A percentile compares a stretch with the other conserved stretches of the same genome.
These are phyloP conservation scores for Philotrypesis tridentata DNA, from an alignment of 1,140 invertebrate genomes.

Conservation along the genomic window DNA sequence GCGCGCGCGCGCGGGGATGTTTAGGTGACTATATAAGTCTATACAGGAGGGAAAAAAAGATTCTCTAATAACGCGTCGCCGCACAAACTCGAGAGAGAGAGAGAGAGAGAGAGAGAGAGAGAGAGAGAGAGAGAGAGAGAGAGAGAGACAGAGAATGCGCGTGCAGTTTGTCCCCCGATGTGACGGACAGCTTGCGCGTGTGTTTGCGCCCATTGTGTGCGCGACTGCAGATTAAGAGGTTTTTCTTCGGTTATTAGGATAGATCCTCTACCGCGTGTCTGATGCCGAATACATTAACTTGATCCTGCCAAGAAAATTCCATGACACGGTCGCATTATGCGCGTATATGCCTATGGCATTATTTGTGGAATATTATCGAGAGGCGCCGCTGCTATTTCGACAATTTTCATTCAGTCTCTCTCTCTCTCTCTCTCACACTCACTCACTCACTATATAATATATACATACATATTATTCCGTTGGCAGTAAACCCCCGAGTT, in stretches of 20 bases:
- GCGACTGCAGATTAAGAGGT: constrained; percentile 35
- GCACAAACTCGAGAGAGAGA: constrained; percentile 22
- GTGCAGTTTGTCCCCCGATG: constrained; percentile 13
- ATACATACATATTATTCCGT: no score
- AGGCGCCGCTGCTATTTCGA: background rate
- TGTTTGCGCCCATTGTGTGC: background rate
- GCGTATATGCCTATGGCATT: no score
- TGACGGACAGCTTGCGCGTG: background rate
- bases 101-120: constrained; percentile 17
- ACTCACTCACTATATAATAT: no score
- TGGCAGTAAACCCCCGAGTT: no score
- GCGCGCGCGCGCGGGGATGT: no score
- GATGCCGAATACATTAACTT: background rate
- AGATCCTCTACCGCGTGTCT: no score
- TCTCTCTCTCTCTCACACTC: no score
- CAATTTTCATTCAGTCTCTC: no score
- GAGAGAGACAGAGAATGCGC: constrained; percentile 1
- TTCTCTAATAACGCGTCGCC: background rate
- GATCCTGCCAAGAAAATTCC: background rate
- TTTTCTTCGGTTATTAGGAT: constrained; percentile 25
- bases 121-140: constrained; percentile 22
- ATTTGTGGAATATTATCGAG: no score
- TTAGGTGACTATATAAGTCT: no score
- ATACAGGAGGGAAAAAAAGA: background rate
- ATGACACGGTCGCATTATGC: background rate